Evolutionary conservation across 2,113 vertebrate species (phyloP).

Genomic region (Otolemur garnettii): DNA sequence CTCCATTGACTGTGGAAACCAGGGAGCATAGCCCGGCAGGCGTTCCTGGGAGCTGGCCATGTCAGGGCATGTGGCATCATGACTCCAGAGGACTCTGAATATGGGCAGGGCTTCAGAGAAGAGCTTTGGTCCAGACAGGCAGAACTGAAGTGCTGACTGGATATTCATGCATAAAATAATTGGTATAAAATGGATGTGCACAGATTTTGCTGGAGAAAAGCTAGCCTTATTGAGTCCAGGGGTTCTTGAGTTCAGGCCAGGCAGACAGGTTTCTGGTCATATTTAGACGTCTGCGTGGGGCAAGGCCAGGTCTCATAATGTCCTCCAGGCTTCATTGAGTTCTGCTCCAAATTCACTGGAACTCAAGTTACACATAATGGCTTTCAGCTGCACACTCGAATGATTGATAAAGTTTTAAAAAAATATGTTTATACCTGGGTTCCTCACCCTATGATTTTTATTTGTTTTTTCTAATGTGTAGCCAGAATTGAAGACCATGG

Average conservation of each 20-base stretch:
- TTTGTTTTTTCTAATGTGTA: not conserved
- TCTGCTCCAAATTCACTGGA: not conserved
- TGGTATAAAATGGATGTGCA: not conserved
- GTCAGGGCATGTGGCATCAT: not conserved
- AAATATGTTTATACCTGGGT: not conserved
- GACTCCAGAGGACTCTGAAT: not conserved
- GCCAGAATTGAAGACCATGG: not conserved
- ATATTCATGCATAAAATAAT: not conserved
- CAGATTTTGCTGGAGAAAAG: not conserved
- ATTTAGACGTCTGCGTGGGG: fast-evolving
- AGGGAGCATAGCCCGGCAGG: too few species aligned
- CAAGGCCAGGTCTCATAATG: fast-evolving
- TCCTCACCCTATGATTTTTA: not conserved
- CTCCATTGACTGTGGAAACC: not conserved
- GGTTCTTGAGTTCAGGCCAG: not conserved
- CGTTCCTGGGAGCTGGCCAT: not conserved
- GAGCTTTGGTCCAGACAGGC: not conserved
- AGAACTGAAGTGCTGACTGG: not conserved
- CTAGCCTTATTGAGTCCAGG: not conserved
- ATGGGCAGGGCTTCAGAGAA: not conserved
- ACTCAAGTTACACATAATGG: not conserved
- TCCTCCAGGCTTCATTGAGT: not conserved
- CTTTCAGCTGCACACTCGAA: not conserved
- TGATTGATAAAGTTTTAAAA: not conserved
- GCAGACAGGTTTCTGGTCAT: not conserved